Percentiles rank a stretch among this genome's conserved stretches.
Evolutionary conservation across 1,140 invertebrate genomes (phyloP).

Genomic region (Odontomachus brunneus): DNA sequence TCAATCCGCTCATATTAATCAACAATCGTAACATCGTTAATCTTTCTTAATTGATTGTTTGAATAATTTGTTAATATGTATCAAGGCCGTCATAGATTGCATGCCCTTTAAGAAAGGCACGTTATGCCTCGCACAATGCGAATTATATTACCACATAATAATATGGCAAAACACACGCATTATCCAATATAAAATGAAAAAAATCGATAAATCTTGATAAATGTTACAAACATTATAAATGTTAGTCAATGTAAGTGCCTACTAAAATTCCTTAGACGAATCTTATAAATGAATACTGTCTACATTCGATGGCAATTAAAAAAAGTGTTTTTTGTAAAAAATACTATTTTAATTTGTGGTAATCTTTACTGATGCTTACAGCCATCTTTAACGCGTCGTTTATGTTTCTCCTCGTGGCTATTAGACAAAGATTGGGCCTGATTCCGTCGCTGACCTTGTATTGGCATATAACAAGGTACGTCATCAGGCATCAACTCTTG

Average conservation of each 20-base stretch:
- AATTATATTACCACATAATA: constrained; percentile 7
- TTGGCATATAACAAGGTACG: constrained; percentile 91
- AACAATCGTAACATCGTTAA: constrained; percentile 8
- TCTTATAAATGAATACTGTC: constrained; percentile 23
- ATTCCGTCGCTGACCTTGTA: constrained; percentile 90
- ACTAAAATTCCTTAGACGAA: not conserved
- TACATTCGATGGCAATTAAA: constrained; percentile 50
- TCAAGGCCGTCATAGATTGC: constrained; percentile 23
- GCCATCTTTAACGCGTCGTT: constrained; percentile 84
- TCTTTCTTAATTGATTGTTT: not conserved
- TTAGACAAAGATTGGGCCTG: constrained; percentile 81
- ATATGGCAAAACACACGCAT: constrained; percentile 22
- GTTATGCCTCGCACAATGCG: constrained; percentile 13
- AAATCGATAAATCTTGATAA: constrained; percentile 11
- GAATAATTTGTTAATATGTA: constrained; percentile 3
- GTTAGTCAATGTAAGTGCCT: not conserved
- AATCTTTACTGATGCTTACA: constrained; percentile 84
- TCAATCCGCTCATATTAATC: constrained; percentile 28
- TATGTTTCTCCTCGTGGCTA: constrained; percentile 85
- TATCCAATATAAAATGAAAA: constrained; percentile 21
- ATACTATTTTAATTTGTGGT: not conserved
- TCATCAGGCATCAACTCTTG: constrained; percentile 84
- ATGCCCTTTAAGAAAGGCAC: constrained; percentile 66
- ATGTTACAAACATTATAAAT: not conserved
- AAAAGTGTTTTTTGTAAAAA: constrained; percentile 14